A percentile compares a stretch with the other conserved stretches of the same genome.
Evolutionary conservation across 2,888 invertebrate genomes (phyloP).

Genomic region (Drosophila dives): DNA sequence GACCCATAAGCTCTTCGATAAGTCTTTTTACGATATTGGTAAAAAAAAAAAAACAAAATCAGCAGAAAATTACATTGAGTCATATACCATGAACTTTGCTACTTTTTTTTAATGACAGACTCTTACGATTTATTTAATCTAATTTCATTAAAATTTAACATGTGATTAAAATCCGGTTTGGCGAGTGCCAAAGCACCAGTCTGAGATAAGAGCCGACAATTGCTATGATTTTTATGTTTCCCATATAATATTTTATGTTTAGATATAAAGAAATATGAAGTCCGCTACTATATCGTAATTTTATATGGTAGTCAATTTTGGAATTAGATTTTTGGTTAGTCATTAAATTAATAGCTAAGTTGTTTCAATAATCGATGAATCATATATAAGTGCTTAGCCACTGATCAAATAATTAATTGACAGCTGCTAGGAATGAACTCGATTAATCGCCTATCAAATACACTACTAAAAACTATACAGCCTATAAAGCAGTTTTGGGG

Average conservation of each 20-base stretch:
- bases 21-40: constrained; percentile 42
- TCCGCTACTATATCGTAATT: constrained; percentile 35
- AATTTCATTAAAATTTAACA: constrained; percentile 6
- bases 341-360: constrained; percentile 20
- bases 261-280: constrained; percentile 48
- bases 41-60: neutral
- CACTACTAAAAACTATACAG: neutral
- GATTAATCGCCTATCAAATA: neutral
- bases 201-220: constrained; percentile 26
- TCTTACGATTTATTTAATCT: constrained; percentile 34
- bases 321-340: constrained; percentile 2
- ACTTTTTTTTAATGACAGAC: neutral
- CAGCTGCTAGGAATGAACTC: constrained; percentile 1
- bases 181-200: constrained; percentile 10
- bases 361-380: constrained; percentile 24
- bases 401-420: neutral
- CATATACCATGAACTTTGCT: constrained; percentile 36
- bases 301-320: constrained; percentile 23
- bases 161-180: constrained; percentile 25
- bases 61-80: constrained; percentile 18
- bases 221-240: constrained; percentile 48
- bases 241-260: constrained; percentile 28
- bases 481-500: too few relatives aligned
- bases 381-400: constrained; percentile 11
- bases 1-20: constrained; percentile 50